Evolutionary conservation across 2,888 invertebrate species (phyloP).

Genomic region (Andrena praecox): DNA sequence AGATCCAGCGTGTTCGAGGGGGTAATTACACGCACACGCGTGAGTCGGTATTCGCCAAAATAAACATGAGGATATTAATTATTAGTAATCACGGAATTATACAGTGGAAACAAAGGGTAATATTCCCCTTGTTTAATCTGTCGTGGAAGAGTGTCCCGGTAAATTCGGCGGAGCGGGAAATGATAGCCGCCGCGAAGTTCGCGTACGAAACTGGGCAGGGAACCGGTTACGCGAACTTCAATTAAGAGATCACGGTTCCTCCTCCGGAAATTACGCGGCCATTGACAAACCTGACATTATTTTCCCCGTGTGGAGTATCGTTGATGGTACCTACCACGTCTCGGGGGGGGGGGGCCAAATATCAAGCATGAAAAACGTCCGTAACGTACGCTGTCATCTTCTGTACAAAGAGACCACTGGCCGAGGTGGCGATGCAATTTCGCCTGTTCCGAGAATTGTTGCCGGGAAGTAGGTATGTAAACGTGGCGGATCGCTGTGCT

Average conservation of each 20-base stretch:
- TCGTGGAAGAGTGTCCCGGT: neutral
- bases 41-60: no score
- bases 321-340: conserved; percentile 51
- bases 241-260: conserved; percentile 58
- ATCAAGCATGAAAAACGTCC: conserved; percentile 18
- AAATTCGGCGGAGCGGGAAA: neutral
- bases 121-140: neutral
- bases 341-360: conserved; percentile 19
- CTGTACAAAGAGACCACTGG: neutral
- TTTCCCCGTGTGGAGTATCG: conserved; percentile 27
- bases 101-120: neutral
- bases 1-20: neutral
- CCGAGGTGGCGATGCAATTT: conserved; percentile 30
- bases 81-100: no score
- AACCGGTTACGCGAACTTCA: conserved; percentile 62
- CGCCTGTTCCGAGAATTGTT: conserved; percentile 22
- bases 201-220: conserved; percentile 21
- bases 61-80: no score
- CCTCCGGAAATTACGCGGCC: conserved; percentile 51
- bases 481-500: neutral
- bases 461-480: neutral
- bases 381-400: conserved; percentile 20
- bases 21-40: no score
- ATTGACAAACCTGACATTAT: conserved; percentile 64
- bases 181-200: conserved; percentile 11